Evolutionary conservation across 2,888 invertebrate genomes (phyloP), one percentile per base, ranked within the genome.

Genomic region (Drosophila nr. perissopoda): DNA sequence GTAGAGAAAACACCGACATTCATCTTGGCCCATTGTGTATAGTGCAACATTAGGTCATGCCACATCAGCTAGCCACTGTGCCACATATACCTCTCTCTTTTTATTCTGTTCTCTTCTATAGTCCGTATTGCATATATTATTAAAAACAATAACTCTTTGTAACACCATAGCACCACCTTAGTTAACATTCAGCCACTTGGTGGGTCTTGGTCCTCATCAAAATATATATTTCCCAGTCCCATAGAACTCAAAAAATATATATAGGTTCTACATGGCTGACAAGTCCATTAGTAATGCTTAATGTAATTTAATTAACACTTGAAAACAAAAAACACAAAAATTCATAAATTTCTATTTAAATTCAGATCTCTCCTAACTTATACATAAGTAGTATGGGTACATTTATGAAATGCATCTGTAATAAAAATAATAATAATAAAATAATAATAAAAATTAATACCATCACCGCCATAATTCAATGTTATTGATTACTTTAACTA

Each of bases 1-100:
- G 57, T 21, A 63, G 62, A 57, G 25, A 52, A 48, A 48, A 64
- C 53, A 67, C 66, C 71, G 64, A 69, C 76, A 65, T 61, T 77
- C 62, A 86, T 76, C 86, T 78, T 83, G 73, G 88, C 74, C 86
- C 88, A 77, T 87, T 89, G 90, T 90, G 78, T 88, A 79, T 76
- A 79, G 88, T 85, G 86, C 88, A 87, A 87, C 86, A 87, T 90
- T 81, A 90, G 88, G 87, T 90, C 87, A 90, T 80, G 87, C 70
- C 77, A 54, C 66, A 87, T 85, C 78, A 89, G 61, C 62, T 40
- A 73, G 56, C 66, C 59, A 76, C 54, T 58, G 57, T 56, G 29
- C 53, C 27, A 59, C 21, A 29, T 4, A 33, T 31, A 21, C 38
- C 31, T n/a, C 38, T 25, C 27, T 34, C 48, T 34, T n/a, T 29